Conservation (phyloP, 1,140 invertebrate genomes). For the Limonius californicus region DNA sequence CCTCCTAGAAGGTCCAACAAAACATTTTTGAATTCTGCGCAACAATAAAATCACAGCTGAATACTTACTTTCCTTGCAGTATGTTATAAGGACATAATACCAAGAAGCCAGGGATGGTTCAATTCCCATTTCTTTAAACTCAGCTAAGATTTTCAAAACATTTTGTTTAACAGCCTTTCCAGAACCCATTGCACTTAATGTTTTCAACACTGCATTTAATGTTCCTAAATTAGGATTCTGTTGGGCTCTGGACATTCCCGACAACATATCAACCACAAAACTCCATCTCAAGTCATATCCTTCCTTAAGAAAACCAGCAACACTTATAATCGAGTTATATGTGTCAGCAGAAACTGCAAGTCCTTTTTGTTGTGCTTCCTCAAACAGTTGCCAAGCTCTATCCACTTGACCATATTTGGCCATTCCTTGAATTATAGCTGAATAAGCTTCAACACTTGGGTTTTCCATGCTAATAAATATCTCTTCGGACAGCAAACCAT, state of each 20-base stretch:
- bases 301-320: slow-evolving; percentile 59
- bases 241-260: slow-evolving; percentile 55
- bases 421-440: slow-evolving; percentile 69
- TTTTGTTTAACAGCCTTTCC: slow-evolving; percentile 46
- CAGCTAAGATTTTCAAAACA: slow-evolving; percentile 56
- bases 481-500: slow-evolving; percentile 63
- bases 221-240: slow-evolving; percentile 69
- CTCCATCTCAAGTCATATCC: slow-evolving; percentile 59
- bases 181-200: slow-evolving; percentile 51
- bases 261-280: slow-evolving; percentile 56
- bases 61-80: slow-evolving; percentile 59
- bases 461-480: slow-evolving; percentile 62
- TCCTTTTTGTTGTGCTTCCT: slow-evolving; percentile 63
- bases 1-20: slow-evolving; percentile 45
- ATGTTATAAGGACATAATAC: slow-evolving; percentile 65
- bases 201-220: slow-evolving; percentile 65
- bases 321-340: slow-evolving; percentile 68
- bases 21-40: slow-evolving; percentile 4
- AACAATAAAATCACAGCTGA: slow-evolving; percentile 7
- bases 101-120: slow-evolving; percentile 71
- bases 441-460: slow-evolving; percentile 59
- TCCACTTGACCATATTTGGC: slow-evolving; percentile 64
- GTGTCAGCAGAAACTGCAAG: slow-evolving; percentile 60
- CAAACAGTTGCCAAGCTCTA: slow-evolving; percentile 59
- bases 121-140: slow-evolving; percentile 69